Conservation (phyloP, 2,113 vertebrate genomes). For the Rhinogobius similis region DNA sequence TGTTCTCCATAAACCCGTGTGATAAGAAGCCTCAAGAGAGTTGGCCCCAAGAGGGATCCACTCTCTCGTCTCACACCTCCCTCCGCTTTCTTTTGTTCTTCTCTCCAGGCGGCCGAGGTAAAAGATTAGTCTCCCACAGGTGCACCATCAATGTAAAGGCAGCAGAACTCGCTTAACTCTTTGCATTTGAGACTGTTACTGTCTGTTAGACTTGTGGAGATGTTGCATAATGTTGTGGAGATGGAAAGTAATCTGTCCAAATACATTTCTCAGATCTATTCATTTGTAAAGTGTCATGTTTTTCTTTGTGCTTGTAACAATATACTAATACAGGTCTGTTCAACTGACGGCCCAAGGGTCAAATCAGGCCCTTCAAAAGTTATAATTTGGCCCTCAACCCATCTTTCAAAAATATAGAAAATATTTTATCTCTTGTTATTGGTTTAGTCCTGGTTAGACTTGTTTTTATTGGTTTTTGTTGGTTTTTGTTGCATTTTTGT, state of each 20-base stretch:
- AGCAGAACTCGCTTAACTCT: conserved; percentile 43
- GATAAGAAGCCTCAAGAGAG: conserved; percentile 56
- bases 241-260: background rate
- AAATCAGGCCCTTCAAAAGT: no score
- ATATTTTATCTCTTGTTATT: no score
- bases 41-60: conserved; percentile 36
- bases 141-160: conserved; percentile 36
- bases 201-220: conserved; percentile 13
- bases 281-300: no score
- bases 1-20: conserved; percentile 54
- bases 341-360: no score
- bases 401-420: no score
- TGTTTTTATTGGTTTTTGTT: no score
- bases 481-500: no score
- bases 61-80: conserved; percentile 22
- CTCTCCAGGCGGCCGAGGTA: conserved; percentile 31
- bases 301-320: no score
- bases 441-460: no score
- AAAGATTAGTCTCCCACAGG: conserved; percentile 41
- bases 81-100: conserved; percentile 17
- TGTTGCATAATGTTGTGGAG: background rate
- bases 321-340: no score
- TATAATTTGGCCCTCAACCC: no score
- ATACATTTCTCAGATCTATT: no score
- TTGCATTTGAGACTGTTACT: conserved; percentile 29